Base-by-base conservation (phyloP, 2,797 vertebrate genomes). In the Argyrosomus regius region DNA sequence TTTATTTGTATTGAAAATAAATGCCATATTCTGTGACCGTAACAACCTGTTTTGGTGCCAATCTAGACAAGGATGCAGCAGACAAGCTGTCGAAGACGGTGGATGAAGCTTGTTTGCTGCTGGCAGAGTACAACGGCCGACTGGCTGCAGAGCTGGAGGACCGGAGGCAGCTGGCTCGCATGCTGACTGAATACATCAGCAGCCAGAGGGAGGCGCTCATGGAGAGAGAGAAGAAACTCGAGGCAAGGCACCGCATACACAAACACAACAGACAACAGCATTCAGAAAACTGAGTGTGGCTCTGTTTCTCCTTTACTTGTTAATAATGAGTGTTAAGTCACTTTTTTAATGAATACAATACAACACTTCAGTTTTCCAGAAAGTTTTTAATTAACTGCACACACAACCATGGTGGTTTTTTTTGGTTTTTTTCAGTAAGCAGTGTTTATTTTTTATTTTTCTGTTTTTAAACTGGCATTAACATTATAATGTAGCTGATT, bases 81-180 rank as follows among this genome's bases (percentile, higher is more conserved):
- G 98, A 99, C 87, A 96, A 98, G 64, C 95, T 99, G 39, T 99
- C 98, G 0, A 98, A 98, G 95, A 99, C 97, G 0, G 98, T 99
- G 91, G 98, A 99, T 16, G 98, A 99, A 89, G 98, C 98, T 0
- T 99, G 98, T 86, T 95, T 99, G 86, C 92, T 99, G 81, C 94
- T 99, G 82, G 98, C 98, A 0, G 98, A 99, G 92, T 99, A 99
- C 89, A 99, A 99, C 6, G 98, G 98, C 9, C 96, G 98, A 6
- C 95, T 99, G 92, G 98, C 98, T 0, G 98, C 98, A 0, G 98
- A 99, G 89, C 95, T 99, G 92, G 98, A 99, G 92, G 98, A 99
- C 93, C 94, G 98, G 46, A 94, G 97, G 85, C 98, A 99, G 95
- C 95, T 99, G 92, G 97, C 98, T 0, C 96, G 98, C 60, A 99